A percentile compares a stretch with the other conserved stretches of the same genome.
These are phyloP conservation scores for Pararge aegeria DNA, from an alignment of 1,140 invertebrate genomes.

Conservation along the genomic window DNA sequence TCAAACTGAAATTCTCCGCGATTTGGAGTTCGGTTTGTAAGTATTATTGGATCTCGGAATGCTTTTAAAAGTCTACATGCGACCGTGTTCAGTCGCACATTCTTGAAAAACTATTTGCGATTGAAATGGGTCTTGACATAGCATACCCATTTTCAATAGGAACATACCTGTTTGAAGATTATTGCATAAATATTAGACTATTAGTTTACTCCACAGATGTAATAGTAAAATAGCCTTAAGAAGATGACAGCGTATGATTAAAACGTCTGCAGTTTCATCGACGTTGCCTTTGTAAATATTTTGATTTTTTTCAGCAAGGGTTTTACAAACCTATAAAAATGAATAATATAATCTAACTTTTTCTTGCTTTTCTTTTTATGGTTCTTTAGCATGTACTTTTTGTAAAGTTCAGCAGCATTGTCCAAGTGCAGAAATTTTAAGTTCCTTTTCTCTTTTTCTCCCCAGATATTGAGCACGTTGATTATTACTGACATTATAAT, in stretches of 20 bases:
- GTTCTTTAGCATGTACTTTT: slow-evolving; percentile 30
- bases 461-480: slow-evolving; percentile 18
- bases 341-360: slow-evolving; percentile 25
- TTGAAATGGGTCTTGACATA: slow-evolving; percentile 1
- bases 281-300: slow-evolving; percentile 31
- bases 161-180: neutral
- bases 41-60: slow-evolving; percentile 8
- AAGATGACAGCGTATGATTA: slow-evolving; percentile 35
- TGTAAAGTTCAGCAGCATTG: slow-evolving; percentile 37
- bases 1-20: neutral
- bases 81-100: slow-evolving; percentile 4
- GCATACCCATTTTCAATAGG: neutral
- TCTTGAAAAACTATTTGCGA: slow-evolving; percentile 5
- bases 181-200: too few relatives aligned
- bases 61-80: slow-evolving; percentile 4
- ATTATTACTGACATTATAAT: slow-evolving; percentile 29
- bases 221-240: neutral
- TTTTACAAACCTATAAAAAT: slow-evolving; percentile 51
- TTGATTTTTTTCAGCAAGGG: slow-evolving; percentile 44
- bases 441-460: slow-evolving; percentile 24
- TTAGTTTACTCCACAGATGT: neutral
- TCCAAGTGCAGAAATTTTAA: slow-evolving; percentile 35
- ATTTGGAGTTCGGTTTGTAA: neutral
- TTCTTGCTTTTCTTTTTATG: slow-evolving; percentile 31
- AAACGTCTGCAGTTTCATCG: slow-evolving; percentile 39